Conservation (phyloP, 1,140 invertebrate genomes). For the Araneus ventricosus region DNA sequence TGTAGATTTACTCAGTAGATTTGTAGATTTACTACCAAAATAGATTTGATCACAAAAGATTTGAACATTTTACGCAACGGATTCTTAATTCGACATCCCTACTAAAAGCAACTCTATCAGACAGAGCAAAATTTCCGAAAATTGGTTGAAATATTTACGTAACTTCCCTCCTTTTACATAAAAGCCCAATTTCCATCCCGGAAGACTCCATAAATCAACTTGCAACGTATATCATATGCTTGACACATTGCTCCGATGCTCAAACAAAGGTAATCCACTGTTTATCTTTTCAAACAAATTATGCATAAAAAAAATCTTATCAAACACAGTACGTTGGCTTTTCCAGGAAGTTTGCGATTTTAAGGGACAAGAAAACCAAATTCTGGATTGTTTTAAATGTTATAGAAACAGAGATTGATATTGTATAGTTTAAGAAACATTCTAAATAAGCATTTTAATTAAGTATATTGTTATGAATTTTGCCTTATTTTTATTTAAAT, state of each 20-base stretch:
- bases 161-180: not conserved
- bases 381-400: not conserved
- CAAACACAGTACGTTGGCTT: not conserved
- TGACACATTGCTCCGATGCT: slow-evolving; percentile 34
- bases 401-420: too few species aligned
- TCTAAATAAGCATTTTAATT: too few species aligned
- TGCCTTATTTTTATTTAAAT: too few species aligned
- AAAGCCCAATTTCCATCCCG: not conserved
- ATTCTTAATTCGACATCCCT: not conserved
- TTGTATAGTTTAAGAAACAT: too few species aligned
- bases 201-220: slow-evolving; percentile 26
- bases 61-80: not conserved
- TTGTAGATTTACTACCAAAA: too few species aligned
- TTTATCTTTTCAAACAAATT: not conserved
- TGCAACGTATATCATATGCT: too few species aligned
- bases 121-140: not conserved
- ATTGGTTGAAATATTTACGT: not conserved
- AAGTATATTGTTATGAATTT: too few species aligned
- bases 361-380: not conserved
- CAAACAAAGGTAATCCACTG: not conserved
- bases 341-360: not conserved
- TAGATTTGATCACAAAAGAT: too few species aligned
- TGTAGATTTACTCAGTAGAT: too few species aligned
- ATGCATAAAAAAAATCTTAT: not conserved
- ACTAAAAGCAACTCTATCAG: not conserved